Percentiles rank a stretch among this genome's conserved stretches.
Conservation (phyloP, 1,140 invertebrate genomes). For the Solenopsis fugax region DNA sequence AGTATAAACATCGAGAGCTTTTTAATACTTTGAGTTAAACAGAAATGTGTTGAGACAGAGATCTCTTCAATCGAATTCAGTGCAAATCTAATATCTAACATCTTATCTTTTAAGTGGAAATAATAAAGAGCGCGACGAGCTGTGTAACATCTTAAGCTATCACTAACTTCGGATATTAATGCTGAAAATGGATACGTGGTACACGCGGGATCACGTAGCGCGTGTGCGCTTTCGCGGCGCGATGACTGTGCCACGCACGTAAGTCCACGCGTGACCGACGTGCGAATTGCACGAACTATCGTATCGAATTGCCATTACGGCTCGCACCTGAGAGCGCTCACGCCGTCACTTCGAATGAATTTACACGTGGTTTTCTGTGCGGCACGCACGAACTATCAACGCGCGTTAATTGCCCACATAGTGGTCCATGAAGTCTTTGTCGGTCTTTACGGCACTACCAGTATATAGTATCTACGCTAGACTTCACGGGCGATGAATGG, state of each 20-base stretch:
- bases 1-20: neutral
- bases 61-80: neutral
- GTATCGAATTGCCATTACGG: constrained; percentile 80
- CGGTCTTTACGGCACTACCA: constrained; percentile 38
- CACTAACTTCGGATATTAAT: constrained; percentile 8
- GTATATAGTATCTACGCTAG: neutral
- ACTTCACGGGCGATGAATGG: neutral
- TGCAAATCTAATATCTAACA: neutral
- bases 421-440: constrained; percentile 67
- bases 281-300: constrained; percentile 81
- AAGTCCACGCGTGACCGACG: constrained; percentile 82
- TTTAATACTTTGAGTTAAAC: neutral
- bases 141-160: neutral
- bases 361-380: constrained; percentile 65
- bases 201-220: constrained; percentile 31
- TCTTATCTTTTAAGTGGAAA: neutral
- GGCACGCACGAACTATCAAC: constrained; percentile 80
- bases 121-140: neutral
- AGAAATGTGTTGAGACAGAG: neutral
- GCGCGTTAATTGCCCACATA: constrained; percentile 80
- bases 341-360: constrained; percentile 50
- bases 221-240: constrained; percentile 18
- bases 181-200: neutral
- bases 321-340: constrained; percentile 73
- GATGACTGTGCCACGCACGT: constrained; percentile 53